Conservation (phyloP, 2,113 vertebrate species). For the Hippocampus mohnikei region DNA sequence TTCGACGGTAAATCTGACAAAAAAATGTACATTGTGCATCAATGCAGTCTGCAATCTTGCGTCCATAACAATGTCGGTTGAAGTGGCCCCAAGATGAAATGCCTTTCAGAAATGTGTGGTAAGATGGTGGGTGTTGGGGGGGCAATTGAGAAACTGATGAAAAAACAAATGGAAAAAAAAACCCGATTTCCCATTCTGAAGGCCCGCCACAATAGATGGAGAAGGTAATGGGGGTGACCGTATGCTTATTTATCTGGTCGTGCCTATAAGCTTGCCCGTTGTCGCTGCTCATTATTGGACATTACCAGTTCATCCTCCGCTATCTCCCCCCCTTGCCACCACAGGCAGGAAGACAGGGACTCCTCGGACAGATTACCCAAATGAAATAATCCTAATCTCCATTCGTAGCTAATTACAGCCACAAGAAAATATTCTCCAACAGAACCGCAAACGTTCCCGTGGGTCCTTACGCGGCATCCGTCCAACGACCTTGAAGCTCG, state of each 20-base stretch:
- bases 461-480: conserved; percentile 15
- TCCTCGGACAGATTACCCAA: conserved; percentile 60
- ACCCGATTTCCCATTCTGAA: conserved; percentile 58
- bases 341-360: conserved; percentile 38
- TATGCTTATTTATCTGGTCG: conserved; percentile 58
- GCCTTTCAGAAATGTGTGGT: conserved; percentile 38
- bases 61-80: conserved; percentile 43
- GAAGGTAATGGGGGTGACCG: conserved; percentile 50
- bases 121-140: conserved; percentile 15
- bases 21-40: conserved; percentile 1
- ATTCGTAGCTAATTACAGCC: conserved; percentile 57
- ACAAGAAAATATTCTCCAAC: conserved; percentile 50
- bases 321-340: conserved; percentile 46
- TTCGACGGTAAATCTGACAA: not conserved
- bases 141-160: conserved; percentile 62
- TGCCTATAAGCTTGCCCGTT: conserved; percentile 32
- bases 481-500: conserved; percentile 54
- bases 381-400: conserved; percentile 68
- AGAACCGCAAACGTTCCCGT: conserved; percentile 28
- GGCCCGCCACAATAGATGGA: conserved; percentile 51
- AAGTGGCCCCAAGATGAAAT: conserved; percentile 58
- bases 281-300: conserved; percentile 57
- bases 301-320: conserved; percentile 51
- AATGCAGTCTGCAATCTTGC: conserved; percentile 14
- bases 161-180: conserved; percentile 54